A percentile compares a stretch with the other conserved stretches of the same genome.
phyloP scores from a whole-genome alignment of 2,888 invertebrate species.

The Synanthedon andrenaeformis region DNA sequence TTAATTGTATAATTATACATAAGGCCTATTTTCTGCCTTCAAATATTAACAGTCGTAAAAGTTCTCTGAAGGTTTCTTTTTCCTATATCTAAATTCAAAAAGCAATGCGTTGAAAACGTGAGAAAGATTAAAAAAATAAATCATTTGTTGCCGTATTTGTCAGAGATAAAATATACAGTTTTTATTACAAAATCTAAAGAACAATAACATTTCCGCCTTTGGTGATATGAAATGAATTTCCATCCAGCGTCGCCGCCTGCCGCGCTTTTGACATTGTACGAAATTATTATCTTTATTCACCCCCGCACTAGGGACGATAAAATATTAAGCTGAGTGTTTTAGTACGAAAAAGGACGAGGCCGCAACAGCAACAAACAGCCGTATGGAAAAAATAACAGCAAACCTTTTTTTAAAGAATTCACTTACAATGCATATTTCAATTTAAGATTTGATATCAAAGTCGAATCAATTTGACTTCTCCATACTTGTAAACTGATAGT shows the following conservation, averaged over 20 bases:
- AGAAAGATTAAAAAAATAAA: neutral
- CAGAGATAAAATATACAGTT: neutral
- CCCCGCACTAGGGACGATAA: constrained; percentile 5
- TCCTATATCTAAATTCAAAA: no score
- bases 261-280: constrained; percentile 5
- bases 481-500: no score
- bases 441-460: constrained; percentile 2
- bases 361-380: constrained; percentile 11
- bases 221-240: neutral
- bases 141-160: neutral
- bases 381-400: constrained; percentile 8
- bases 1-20: no score
- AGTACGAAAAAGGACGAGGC: constrained; percentile 2
- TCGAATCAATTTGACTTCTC: neutral
- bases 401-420: constrained; percentile 11
- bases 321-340: constrained; percentile 10
- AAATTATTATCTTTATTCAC: constrained; percentile 12
- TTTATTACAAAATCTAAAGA: neutral
- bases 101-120: no score
- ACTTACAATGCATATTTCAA: constrained; percentile 12
- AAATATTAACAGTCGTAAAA: no score
- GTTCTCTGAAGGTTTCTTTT: no score
- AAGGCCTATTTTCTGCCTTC: no score
- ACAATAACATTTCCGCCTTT: neutral
- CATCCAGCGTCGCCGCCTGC: constrained; percentile 3